Base-by-base conservation (phyloP, 2,113 vertebrate species). In the Apistogramma diplotaenia region DNA sequence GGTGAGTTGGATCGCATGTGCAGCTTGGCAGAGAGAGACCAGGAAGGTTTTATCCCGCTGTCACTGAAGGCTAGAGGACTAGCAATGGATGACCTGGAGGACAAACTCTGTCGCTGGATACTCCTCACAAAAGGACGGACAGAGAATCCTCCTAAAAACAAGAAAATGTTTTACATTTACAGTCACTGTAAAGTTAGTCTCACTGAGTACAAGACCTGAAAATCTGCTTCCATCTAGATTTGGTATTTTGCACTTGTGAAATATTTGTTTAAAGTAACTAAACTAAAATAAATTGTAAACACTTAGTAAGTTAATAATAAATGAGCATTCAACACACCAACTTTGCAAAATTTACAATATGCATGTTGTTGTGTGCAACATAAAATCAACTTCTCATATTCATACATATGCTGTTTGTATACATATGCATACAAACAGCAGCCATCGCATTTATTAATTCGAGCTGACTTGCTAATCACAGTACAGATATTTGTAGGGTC, bases 91-190 rank as follows among this genome's bases (percentile, higher is more conserved):
- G 98, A 99, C 72, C 97, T 89, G 27, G 97, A 97, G 1, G 97
- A 99, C 87, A 96, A 79, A 89, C 97, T 99, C 95, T 99, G 98
- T 12, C 96, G 97, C 27, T 99, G 98, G 49, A 99, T 98, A 35
- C 98, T 99, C 83, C 98, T 95, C 74, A 99, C 98, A 27, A 99
- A 99, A 0, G 98, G 98, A 0, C 98, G 97, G 8, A 97, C 96
- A 0, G 98, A 99, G 93, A 99, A 99, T 33, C 98, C 98, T 85
- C 98, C 98, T 98, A 33, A 35, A 84, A 81, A 71, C 7, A 77
- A 55, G 40, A 0, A 75, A 60, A 72, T 1, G 54, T 84, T 77
- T 25, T 0, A n/a, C 49, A 37, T 31, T 8, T 67, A 49, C 8
- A 18, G 9, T 49, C 16, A 25, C 25, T 70, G 10, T 49, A 70